Percentiles rank a stretch among this genome's conserved stretches.
Evolutionary conservation across 2,113 vertebrate species (phyloP).

Genomic region (Anarrhichthys ocellatus): DNA sequence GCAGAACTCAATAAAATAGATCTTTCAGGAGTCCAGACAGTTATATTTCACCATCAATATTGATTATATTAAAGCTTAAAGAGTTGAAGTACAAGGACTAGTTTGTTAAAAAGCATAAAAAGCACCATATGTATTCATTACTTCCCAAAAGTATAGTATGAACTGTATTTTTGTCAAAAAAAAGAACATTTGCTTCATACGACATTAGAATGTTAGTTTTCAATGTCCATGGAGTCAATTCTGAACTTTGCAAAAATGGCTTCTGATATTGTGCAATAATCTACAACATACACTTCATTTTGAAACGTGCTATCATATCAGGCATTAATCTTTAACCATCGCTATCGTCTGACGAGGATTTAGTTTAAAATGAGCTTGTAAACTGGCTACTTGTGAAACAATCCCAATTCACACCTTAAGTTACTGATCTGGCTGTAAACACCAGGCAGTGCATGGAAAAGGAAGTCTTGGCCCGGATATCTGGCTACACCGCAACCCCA

Average conservation of each 20-base stretch:
- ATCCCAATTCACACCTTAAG: not conserved
- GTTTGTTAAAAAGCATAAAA: too few species aligned
- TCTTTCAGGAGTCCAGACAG: too few species aligned
- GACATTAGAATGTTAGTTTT: not conserved
- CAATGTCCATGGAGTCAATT: not conserved
- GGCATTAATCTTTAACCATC: not conserved
- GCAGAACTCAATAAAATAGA: not conserved
- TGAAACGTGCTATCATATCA: too few species aligned
- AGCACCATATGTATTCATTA: too few species aligned
- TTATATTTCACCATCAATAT: not conserved
- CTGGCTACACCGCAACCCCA: too few species aligned
- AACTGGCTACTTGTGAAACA: not conserved
- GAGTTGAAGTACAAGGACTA: not conserved
- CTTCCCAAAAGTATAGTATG: too few species aligned
- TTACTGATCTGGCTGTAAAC: not conserved
- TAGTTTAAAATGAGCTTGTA: not conserved
- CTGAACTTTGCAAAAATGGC: not conserved
- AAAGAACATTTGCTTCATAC: not conserved
- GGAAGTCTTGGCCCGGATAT: too few species aligned
- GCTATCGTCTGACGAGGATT: not conserved
- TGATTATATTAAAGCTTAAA: not conserved
- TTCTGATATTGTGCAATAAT: not conserved
- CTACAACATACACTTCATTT: not conserved
- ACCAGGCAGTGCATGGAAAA: not conserved
- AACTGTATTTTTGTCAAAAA: not conserved